Evolutionary conservation across 2,797 vertebrate genomes (phyloP).

Genomic region (Orientallactaga sibirica): DNA sequence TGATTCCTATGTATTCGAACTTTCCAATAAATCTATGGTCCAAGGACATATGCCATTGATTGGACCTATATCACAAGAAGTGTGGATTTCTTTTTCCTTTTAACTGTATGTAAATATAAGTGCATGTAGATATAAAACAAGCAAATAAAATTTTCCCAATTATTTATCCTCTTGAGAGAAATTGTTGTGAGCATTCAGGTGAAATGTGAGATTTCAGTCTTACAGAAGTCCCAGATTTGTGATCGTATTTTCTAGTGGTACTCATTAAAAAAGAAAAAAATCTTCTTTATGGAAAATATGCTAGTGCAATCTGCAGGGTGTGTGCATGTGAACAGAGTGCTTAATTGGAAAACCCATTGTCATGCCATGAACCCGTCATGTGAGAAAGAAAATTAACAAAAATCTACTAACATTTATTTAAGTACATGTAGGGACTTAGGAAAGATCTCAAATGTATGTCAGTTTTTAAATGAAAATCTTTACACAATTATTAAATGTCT

Average conservation of each 20-base stretch:
- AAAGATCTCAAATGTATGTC: background rate
- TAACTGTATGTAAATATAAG: background rate
- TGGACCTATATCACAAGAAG: background rate
- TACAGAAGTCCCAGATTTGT: background rate
- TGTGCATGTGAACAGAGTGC: background rate
- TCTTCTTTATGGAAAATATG: background rate
- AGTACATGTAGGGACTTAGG: background rate
- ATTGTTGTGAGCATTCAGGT: background rate
- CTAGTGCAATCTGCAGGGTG: background rate
- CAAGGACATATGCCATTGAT: background rate
- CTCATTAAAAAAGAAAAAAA: conserved; percentile 24
- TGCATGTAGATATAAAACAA: background rate
- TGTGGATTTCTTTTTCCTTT: background rate
- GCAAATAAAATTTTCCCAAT: background rate
- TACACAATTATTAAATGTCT: background rate
- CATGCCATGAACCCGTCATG: background rate
- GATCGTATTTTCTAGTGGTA: background rate
- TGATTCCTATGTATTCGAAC: background rate
- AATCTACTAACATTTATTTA: background rate
- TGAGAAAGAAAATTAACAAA: background rate
- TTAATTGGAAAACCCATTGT: background rate
- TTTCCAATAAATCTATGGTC: background rate
- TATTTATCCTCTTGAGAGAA: background rate
- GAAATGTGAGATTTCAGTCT: conserved; percentile 44
- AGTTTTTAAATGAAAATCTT: conserved; percentile 46